Evolutionary conservation across 2,888 invertebrate species (phyloP).

Genomic region (Unio pictorum): DNA sequence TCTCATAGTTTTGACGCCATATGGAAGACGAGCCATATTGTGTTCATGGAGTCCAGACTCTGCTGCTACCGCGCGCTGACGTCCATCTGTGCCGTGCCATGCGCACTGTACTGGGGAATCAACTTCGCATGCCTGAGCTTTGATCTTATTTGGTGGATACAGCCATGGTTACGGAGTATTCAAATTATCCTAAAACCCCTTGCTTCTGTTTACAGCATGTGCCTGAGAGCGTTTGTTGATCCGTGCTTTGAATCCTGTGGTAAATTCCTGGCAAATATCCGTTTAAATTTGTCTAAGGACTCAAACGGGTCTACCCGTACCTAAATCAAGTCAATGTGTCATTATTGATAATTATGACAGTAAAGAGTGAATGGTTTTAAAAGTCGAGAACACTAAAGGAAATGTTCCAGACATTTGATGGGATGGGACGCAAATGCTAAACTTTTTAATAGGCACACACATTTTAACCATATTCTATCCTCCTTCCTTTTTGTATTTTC

Average conservation of each 20-base stretch:
- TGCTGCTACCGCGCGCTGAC: slow-evolving; percentile 81
- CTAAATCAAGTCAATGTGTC: no score
- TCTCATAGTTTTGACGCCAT: slow-evolving; percentile 77
- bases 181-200: slow-evolving; percentile 29
- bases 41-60: slow-evolving; percentile 76
- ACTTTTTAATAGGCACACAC: no score
- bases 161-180: slow-evolving; percentile 31
- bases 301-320: neutral
- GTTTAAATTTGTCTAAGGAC: slow-evolving; percentile 22
- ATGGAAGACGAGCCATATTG: slow-evolving; percentile 73
- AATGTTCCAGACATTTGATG: no score
- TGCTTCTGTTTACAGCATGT: slow-evolving; percentile 21
- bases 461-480: no score
- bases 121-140: slow-evolving; percentile 75
- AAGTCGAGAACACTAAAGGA: no score
- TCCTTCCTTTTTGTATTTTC: no score
- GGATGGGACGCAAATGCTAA: no score
- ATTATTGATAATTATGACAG: no score
- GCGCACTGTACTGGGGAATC: slow-evolving; percentile 77
- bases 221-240: slow-evolving; percentile 33
- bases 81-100: slow-evolving; percentile 79
- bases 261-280: slow-evolving; percentile 31
- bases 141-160: slow-evolving; percentile 59
- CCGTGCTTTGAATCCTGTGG: slow-evolving; percentile 41
- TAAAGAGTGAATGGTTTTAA: no score